Evolutionary conservation across 2,888 invertebrate species (phyloP).

Genomic region (Diachrysia chrysitis): DNA sequence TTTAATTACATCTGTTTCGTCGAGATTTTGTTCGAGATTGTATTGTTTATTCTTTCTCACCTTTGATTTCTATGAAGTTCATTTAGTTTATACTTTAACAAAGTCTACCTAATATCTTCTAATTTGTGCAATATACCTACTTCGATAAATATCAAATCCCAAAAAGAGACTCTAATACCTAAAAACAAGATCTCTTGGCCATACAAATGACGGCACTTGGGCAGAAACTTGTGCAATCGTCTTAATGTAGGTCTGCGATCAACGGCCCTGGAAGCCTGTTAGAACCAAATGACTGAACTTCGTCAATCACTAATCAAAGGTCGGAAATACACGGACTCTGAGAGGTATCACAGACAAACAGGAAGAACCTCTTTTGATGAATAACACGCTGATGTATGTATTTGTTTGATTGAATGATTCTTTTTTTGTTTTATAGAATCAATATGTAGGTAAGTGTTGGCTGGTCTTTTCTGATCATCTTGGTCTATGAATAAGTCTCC

Average conservation of each 20-base stretch:
- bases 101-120: too few species aligned
- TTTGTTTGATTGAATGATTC: not conserved
- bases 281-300: constrained; percentile 38
- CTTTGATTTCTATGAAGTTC: not conserved
- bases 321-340: constrained; percentile 6
- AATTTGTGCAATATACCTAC: too few species aligned
- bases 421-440: not conserved
- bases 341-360: constrained; percentile 5
- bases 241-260: constrained; percentile 25
- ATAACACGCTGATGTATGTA: constrained; percentile 3
- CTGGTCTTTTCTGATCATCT: not conserved
- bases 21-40: not conserved
- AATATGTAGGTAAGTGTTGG: not conserved
- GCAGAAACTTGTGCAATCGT: constrained; percentile 25
- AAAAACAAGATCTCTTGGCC: not conserved
- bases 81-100: too few species aligned
- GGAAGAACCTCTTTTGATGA: constrained; percentile 13
- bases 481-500: not conserved
- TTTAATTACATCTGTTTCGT: constrained; percentile 4
- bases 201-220: not conserved
- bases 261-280: constrained; percentile 11
- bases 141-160: not conserved
- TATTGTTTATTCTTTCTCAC: not conserved
- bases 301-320: constrained; percentile 33
- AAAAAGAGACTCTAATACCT: not conserved